Evolutionary conservation across 2,888 invertebrate species (phyloP).

Genomic region (Drosophila silvestris): DNA sequence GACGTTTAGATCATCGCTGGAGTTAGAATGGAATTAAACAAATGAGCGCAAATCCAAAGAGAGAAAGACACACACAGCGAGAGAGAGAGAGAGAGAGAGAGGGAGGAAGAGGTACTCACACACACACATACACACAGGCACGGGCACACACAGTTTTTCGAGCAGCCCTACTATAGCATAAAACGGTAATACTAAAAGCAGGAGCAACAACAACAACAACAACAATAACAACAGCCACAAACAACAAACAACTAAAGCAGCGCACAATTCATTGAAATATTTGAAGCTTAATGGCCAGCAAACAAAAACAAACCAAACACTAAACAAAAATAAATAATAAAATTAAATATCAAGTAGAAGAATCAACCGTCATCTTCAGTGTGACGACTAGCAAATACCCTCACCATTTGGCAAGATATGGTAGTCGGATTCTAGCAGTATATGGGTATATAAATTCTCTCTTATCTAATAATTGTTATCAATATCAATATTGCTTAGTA

Average conservation of each 20-base stretch:
- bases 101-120: not conserved
- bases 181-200: constrained; percentile 17
- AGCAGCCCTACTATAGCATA: constrained; percentile 27
- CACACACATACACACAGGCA: constrained; percentile 15
- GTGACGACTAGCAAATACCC: constrained; percentile 31
- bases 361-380: not conserved
- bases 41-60: constrained; percentile 53
- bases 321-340: constrained; percentile 7
- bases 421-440: no score
- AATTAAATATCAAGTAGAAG: not conserved
- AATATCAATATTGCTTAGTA: not conserved
- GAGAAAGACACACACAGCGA: not conserved
- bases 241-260: constrained; percentile 30
- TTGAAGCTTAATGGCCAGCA: constrained; percentile 58
- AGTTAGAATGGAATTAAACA: constrained; percentile 82
- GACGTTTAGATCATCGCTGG: constrained; percentile 83
- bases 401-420: not conserved
- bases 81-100: not conserved
- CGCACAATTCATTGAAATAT: constrained; percentile 52
- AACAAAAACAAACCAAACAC: constrained; percentile 54
- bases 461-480: not conserved
- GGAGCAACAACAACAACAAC: not conserved
- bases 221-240: constrained; percentile 19
- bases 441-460: not conserved
- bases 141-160: constrained; percentile 30